Evolutionary conservation across 2,113 vertebrate species (phyloP).

Genomic region (Fulmarus glacialis): DNA sequence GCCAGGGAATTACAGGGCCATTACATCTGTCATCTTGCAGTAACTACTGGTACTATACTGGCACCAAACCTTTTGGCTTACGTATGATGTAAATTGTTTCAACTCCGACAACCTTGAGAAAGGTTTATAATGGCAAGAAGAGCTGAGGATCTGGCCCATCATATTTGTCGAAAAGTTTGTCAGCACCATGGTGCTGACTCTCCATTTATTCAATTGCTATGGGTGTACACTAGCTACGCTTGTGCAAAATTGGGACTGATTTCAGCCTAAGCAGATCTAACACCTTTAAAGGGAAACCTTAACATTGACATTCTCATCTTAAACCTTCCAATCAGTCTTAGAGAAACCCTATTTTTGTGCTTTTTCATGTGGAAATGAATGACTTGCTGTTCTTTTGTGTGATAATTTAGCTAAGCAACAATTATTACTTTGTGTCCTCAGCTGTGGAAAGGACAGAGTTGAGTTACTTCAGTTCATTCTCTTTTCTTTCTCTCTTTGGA

Average conservation of each 20-base stretch:
- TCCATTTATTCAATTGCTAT: neutral
- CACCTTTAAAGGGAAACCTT: slow-evolving; percentile 8
- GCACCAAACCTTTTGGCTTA: neutral
- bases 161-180: neutral
- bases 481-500: neutral
- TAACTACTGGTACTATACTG: neutral
- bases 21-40: neutral
- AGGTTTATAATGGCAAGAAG: neutral
- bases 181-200: neutral
- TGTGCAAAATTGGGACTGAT: neutral
- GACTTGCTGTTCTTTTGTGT: slow-evolving; percentile 62
- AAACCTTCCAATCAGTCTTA: slow-evolving; percentile 23
- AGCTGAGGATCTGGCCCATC: neutral
- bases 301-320: neutral
- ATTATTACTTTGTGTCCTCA: slow-evolving; percentile 64
- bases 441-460: slow-evolving; percentile 52
- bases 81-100: neutral
- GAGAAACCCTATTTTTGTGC: slow-evolving; percentile 44
- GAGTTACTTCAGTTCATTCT: slow-evolving; percentile 37
- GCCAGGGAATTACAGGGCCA: neutral
- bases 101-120: neutral
- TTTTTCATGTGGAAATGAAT: slow-evolving; percentile 68
- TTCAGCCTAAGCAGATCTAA: neutral
- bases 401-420: slow-evolving; percentile 61
- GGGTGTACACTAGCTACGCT: neutral